Conservation (phyloP, 2,888 invertebrate genomes). For the Salpingus planirostris region DNA sequence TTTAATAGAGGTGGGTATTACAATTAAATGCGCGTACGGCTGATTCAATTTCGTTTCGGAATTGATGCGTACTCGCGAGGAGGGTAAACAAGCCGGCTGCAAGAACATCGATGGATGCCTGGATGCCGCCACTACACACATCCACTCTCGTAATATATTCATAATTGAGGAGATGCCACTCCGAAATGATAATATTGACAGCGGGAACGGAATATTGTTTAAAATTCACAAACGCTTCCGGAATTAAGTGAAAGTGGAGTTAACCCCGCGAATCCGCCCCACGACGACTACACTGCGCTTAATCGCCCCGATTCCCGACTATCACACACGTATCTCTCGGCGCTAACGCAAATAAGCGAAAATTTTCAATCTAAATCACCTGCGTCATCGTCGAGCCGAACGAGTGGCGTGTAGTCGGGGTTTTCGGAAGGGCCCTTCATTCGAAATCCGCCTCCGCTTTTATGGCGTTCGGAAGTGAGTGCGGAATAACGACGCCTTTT, state of each 20-base stretch:
- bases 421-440: no score
- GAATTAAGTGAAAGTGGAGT: constrained; percentile 41
- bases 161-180: constrained; percentile 36
- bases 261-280: constrained; percentile 30
- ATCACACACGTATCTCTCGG: no score
- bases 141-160: constrained; percentile 38
- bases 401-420: no score
- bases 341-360: no score
- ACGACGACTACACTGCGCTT: no score
- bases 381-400: no score
- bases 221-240: constrained; percentile 37
- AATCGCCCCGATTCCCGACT: no score
- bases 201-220: constrained; percentile 35
- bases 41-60: constrained; percentile 39
- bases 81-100: constrained; percentile 27
- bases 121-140: constrained; percentile 26
- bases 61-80: constrained; percentile 32
- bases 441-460: no score
- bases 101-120: constrained; percentile 22
- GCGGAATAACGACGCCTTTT: no score
- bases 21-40: constrained; percentile 38
- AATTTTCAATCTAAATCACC: no score
- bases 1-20: constrained; percentile 39
- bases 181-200: constrained; percentile 42
- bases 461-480: no score